phyloP scores from a whole-genome alignment of 2,888 invertebrate genomes.

The Sacculina carcini region DNA sequence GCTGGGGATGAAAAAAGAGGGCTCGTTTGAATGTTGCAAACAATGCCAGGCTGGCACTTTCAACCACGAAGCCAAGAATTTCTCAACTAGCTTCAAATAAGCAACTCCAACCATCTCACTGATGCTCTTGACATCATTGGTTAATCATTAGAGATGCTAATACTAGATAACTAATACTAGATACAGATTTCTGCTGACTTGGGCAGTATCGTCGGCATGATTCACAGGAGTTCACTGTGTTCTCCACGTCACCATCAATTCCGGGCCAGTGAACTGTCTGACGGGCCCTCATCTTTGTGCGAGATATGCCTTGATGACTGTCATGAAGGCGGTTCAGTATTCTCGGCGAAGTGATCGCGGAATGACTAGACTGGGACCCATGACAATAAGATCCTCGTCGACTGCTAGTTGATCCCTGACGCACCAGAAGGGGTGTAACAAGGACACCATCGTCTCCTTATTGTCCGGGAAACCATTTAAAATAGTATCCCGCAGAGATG shows the following conservation, averaged over 20 bases:
- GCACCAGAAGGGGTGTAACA: not conserved
- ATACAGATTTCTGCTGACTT: not conserved
- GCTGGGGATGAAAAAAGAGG: too few relatives aligned
- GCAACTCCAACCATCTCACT: too few relatives aligned
- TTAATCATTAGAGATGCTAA: too few relatives aligned
- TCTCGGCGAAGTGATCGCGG: slow-evolving; percentile 4
- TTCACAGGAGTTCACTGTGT: not conserved
- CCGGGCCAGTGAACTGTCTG: slow-evolving; percentile 11
- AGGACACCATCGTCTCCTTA: too few relatives aligned
- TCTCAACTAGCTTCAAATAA: too few relatives aligned
- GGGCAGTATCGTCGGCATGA: not conserved
- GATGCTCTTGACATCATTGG: too few relatives aligned
- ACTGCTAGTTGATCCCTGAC: slow-evolving; percentile 5
- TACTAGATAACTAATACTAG: too few relatives aligned
- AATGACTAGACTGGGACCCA: slow-evolving; percentile 11
- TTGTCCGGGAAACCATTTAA: too few relatives aligned
- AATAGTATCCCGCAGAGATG: too few relatives aligned
- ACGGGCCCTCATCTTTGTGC: slow-evolving; percentile 9
- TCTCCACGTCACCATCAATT: slow-evolving; percentile 10
- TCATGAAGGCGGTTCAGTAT: slow-evolving; percentile 9
- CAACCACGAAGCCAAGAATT: too few relatives aligned
- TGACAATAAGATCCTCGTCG: slow-evolving; percentile 9
- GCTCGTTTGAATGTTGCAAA: too few relatives aligned
- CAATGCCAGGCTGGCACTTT: too few relatives aligned
- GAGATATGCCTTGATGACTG: slow-evolving; percentile 10